Evolutionary conservation across 1,140 invertebrate genomes (phyloP).

Genomic region (Drosophila persimilis): DNA sequence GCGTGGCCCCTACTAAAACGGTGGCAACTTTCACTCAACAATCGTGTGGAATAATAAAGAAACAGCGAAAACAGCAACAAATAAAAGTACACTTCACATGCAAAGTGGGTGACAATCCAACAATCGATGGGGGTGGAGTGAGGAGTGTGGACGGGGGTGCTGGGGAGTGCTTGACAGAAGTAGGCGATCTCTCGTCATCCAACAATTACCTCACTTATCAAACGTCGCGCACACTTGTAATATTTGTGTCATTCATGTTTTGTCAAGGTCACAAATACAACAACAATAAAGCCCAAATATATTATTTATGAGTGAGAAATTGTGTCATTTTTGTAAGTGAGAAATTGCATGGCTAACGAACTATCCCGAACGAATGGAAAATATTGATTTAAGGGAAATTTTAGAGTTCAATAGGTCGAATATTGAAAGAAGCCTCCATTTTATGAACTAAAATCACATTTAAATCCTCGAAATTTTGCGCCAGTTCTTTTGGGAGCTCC

Average conservation of each 20-base stretch:
- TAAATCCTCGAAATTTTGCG: too few species aligned
- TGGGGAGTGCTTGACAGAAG: too few species aligned
- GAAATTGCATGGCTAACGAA: too few species aligned
- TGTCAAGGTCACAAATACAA: slow-evolving; percentile 59
- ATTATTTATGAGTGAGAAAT: not conserved
- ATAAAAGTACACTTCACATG: slow-evolving; percentile 21
- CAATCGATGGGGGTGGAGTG: too few species aligned
- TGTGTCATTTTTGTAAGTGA: not conserved
- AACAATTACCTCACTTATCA: slow-evolving; percentile 59
- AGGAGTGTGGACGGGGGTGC: not conserved
- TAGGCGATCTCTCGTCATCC: slow-evolving; percentile 59
- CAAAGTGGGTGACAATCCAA: slow-evolving; percentile 47
- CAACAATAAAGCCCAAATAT: not conserved
- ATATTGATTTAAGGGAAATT: too few species aligned
- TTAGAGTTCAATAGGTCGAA: too few species aligned
- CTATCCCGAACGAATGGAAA: too few species aligned
- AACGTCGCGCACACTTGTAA: slow-evolving; percentile 21
- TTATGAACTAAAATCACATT: too few species aligned
- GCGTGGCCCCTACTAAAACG: slow-evolving; percentile 63
- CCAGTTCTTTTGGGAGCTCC: too few species aligned
- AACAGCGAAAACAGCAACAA: slow-evolving; percentile 27
- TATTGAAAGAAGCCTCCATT: too few species aligned
- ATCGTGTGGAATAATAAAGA: slow-evolving; percentile 72
- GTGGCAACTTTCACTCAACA: slow-evolving; percentile 79
- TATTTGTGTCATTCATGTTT: slow-evolving; percentile 59